These are phyloP conservation scores for Empis livida DNA, from an alignment of 2,888 invertebrate species.

Conservation along the genomic window DNA sequence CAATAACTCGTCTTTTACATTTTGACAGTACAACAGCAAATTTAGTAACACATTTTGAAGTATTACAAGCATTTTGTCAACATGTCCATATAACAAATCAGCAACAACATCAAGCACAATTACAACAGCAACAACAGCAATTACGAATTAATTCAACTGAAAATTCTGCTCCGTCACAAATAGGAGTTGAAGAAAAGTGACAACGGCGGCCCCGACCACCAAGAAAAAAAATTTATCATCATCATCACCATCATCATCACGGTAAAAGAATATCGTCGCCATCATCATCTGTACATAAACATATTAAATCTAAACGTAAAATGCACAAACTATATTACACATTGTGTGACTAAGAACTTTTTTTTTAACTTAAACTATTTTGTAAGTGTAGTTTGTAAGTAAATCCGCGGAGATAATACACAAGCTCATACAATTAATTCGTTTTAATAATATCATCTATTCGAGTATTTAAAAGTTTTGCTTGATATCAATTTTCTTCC, in stretches of 20 bases:
- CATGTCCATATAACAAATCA: slow-evolving; percentile 31
- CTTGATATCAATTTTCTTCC: no score
- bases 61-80: slow-evolving; percentile 48
- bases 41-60: slow-evolving; percentile 65
- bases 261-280: slow-evolving; percentile 16
- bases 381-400: no score
- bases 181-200: slow-evolving; percentile 31
- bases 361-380: no score
- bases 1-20: slow-evolving; percentile 49
- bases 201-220: slow-evolving; percentile 21
- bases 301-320: slow-evolving; percentile 27
- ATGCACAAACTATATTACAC: slow-evolving; percentile 35
- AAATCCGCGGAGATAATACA: no score
- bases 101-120: slow-evolving; percentile 15
- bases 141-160: slow-evolving; percentile 2
- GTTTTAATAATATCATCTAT: no score
- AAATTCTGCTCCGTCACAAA: neutral
- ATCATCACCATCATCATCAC: slow-evolving; percentile 8
- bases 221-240: neutral
- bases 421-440: no score
- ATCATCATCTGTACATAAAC: slow-evolving; percentile 19
- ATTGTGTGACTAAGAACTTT: slow-evolving; percentile 27
- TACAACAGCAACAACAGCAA: slow-evolving; percentile 15
- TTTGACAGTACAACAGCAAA: slow-evolving; percentile 41
- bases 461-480: no score